Evolutionary conservation across 2,797 vertebrate species (phyloP).

Genomic region (Chromobotia macracanthus): DNA sequence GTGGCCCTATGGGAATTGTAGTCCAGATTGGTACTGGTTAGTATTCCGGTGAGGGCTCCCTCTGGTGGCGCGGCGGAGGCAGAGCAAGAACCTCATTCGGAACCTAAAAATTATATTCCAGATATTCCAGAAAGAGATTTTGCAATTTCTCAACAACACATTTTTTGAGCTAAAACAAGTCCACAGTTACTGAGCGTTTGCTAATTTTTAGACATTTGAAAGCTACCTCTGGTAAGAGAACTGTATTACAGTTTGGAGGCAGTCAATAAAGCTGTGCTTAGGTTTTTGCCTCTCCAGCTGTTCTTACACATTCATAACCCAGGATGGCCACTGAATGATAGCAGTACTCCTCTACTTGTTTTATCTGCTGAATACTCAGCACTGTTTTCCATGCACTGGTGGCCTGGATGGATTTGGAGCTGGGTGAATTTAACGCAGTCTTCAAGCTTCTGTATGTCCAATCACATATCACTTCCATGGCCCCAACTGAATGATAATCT

Average conservation of each 20-base stretch:
- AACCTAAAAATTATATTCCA: too few relatives aligned
- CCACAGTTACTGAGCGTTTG: slow-evolving; percentile 71
- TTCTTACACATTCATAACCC: slow-evolving; percentile 88
- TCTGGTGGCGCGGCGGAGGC: too few relatives aligned
- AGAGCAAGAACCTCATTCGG: too few relatives aligned
- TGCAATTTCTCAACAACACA: too few relatives aligned
- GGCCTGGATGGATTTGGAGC: slow-evolving; percentile 96
- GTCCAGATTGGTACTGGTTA: too few relatives aligned
- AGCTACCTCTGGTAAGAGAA: slow-evolving; percentile 65
- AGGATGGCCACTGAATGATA: slow-evolving; percentile 92
- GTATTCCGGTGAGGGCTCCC: too few relatives aligned
- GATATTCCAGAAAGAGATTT: slow-evolving; percentile 75
- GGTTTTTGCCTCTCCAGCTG: slow-evolving; percentile 91
- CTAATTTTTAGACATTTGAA: slow-evolving; percentile 69
- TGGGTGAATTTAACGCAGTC: slow-evolving; percentile 87
- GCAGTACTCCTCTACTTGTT: slow-evolving; percentile 99
- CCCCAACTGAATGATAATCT: slow-evolving; percentile 95
- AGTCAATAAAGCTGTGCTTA: slow-evolving; percentile 90
- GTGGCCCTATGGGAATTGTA: too few relatives aligned
- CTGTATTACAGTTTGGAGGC: slow-evolving; percentile 83
- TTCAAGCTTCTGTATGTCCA: slow-evolving; percentile 92
- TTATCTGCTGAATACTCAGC: slow-evolving; percentile 95
- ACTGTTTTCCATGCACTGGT: slow-evolving; percentile 95
- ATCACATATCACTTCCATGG: slow-evolving; percentile 98
- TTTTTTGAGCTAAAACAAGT: slow-evolving; percentile 74